Conservation (phyloP, 1,140 invertebrate genomes). For the Pteromalus puparum region DNA sequence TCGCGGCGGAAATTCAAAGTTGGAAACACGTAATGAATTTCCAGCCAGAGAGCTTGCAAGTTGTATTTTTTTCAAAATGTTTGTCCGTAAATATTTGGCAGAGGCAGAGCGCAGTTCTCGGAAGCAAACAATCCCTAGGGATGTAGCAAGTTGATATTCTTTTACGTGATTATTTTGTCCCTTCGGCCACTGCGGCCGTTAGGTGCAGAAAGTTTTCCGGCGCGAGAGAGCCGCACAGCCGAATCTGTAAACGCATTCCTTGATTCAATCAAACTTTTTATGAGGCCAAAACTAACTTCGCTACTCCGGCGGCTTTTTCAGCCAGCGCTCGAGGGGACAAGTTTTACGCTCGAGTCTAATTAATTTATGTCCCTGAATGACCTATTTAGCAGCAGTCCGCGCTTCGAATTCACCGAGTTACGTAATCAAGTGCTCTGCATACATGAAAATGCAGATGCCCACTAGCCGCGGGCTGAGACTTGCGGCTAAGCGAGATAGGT, state of each 20-base stretch:
- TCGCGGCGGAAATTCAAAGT: no score
- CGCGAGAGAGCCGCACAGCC: no score
- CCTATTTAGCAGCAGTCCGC: constrained; percentile 9
- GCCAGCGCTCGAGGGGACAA: not conserved
- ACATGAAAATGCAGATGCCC: constrained; percentile 2
- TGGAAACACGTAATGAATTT: no score
- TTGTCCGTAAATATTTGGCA: no score
- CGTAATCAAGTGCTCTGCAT: not conserved
- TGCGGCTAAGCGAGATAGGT: no score
- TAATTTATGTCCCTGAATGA: constrained; percentile 29
- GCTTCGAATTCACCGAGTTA: constrained; percentile 1
- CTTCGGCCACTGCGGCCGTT: no score
- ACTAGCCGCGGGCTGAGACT: no score
- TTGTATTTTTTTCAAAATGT: no score
- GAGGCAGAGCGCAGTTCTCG: no score
- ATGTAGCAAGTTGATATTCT: not conserved
- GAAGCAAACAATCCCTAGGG: no score
- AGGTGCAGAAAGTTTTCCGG: no score
- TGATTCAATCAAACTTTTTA: constrained; percentile 33
- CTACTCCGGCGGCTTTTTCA: not conserved
- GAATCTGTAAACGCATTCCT: not conserved
- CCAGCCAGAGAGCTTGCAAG: no score
- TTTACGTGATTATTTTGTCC: not conserved
- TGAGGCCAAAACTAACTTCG: constrained; percentile 6
- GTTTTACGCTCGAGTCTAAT: constrained; percentile 13